Percentiles rank a stretch among this genome's conserved stretches.
Evolutionary conservation across 2,113 vertebrate genomes (phyloP).

Genomic region (Cephalopterus ornatus): DNA sequence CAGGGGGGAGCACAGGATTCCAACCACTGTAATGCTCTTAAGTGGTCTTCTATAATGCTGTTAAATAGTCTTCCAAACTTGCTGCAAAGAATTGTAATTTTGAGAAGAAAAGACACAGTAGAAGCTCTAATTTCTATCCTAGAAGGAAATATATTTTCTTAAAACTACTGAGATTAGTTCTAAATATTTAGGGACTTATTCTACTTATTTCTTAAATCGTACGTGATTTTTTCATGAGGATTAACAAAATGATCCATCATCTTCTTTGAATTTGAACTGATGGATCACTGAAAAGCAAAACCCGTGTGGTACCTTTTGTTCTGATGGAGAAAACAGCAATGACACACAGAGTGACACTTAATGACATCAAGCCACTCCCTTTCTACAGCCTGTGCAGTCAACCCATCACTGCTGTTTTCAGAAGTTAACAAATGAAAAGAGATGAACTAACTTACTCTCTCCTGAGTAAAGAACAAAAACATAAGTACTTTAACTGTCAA

Average conservation of each 20-base stretch:
- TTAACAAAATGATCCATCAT: neutral
- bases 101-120: neutral
- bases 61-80: neutral
- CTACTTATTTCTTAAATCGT: neutral
- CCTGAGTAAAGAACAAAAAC: neutral
- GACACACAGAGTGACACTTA: neutral
- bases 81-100: neutral
- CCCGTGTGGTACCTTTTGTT: neutral
- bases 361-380: neutral
- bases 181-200: neutral
- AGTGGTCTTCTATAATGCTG: neutral
- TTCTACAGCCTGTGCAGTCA: neutral
- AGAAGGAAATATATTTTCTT: neutral
- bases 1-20: neutral
- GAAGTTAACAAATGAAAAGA: neutral
- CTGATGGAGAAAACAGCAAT: neutral
- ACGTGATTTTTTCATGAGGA: neutral
- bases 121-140: neutral
- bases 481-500: neutral
- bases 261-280: neutral
- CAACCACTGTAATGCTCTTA: neutral
- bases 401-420: neutral
- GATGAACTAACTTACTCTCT: neutral
- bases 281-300: neutral
- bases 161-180: neutral